Evolutionary conservation across 2,113 vertebrate species (phyloP).

Genomic region (Campylomormyrus numenius): DNA sequence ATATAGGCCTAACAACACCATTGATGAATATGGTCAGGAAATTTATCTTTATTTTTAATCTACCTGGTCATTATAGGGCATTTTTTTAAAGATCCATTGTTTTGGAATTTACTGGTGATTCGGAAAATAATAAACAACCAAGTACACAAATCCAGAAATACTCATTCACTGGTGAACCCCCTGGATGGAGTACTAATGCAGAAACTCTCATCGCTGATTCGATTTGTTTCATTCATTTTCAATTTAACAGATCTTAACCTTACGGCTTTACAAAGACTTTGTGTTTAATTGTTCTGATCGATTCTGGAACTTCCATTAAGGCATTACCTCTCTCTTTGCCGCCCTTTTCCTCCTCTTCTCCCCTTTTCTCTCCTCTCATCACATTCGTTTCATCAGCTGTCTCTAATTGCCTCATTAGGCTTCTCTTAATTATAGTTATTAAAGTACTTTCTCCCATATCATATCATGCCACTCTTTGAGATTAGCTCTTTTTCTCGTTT

Average conservation of each 20-base stretch:
- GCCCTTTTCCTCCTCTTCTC: conserved; percentile 37
- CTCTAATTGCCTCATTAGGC: conserved; percentile 65
- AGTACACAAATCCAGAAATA: not conserved
- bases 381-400: conserved; percentile 58
- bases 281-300: conserved; percentile 19
- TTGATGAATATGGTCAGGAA: not conserved
- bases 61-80: not conserved
- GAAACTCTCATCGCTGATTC: not conserved
- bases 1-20: too few relatives aligned
- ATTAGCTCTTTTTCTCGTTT: conserved; percentile 35
- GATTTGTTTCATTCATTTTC: conserved; percentile 20
- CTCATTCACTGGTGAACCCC: not conserved
- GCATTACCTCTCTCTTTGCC: conserved; percentile 45
- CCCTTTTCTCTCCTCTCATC: conserved; percentile 48
- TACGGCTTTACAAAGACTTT: conserved; percentile 15
- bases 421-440: conserved; percentile 59
- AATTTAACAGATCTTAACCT: not conserved
- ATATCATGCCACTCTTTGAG: conserved; percentile 45
- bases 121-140: not conserved
- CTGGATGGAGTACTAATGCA: not conserved
- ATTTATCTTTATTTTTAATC: not conserved
- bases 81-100: not conserved
- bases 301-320: conserved; percentile 45
- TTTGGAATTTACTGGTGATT: not conserved
- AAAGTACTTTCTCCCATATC: conserved; percentile 52